Evolutionary conservation across 2,888 invertebrate species (phyloP), one percentile per base, ranked within the genome.

Genomic region (Phyto melanocephala): DNA sequence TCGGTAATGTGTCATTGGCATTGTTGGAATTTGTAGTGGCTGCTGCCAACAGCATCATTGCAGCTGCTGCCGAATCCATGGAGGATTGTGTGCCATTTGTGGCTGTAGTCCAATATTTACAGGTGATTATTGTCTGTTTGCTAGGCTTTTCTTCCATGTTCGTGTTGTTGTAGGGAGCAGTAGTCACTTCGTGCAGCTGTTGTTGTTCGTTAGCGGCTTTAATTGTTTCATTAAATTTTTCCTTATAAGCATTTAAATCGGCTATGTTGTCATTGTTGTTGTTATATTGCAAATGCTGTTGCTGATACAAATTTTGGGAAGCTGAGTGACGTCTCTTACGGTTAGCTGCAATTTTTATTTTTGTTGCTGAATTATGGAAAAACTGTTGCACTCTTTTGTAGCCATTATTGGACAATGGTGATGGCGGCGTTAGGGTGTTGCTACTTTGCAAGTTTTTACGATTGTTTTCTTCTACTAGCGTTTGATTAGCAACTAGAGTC

Each of bases 321-420:
- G 91, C 91, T 62, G 92, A 92, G 90, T 93, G 93, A 8, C 93
- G 92, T 74, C 93, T 92, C 90, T 93, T 94, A 87, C 93, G 93
- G 90, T 93, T 93, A 80, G 91, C 65, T 11, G 58, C 68, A 37
- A 79, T 50, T 71, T 83, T 82, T 24, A 84, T 72, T 72, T 84
- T 80, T 20, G 72, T 81, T 17, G 75, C 72, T n/a, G 84, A 75
- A 24, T 72, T 84, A 63, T 63, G 86, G 6, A 86, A 67, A 50
- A 86, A 86, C 33, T 84, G 81, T 40, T 85, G 85, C 33, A 86
- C 84, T 24, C 83, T 86, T 77, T 86, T 85, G 65, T 81, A 85
- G 2, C 62, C 54, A 15, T 76, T 45, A 47, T 58, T 45, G 7
- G 56, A 13, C 1, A 62, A 28, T 6, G 47, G 8, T 6, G 65